These are phyloP conservation scores for Cyphomyrus plagiostoma DNA, from an alignment of 2,113 vertebrate species.

Conservation along the genomic window DNA sequence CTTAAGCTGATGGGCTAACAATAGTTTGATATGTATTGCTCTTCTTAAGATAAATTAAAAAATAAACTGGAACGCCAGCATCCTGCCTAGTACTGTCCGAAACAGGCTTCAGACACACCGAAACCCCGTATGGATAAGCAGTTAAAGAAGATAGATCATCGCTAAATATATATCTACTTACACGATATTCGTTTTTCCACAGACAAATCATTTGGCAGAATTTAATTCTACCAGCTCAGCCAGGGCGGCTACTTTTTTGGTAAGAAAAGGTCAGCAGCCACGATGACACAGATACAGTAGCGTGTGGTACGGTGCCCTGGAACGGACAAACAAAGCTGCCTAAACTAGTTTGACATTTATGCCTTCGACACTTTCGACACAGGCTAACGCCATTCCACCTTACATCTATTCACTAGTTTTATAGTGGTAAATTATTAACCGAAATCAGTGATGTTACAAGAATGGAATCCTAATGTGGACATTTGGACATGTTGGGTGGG, in stretches of 20 bases:
- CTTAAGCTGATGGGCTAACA: neutral
- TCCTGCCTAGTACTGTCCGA: neutral
- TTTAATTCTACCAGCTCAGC: neutral
- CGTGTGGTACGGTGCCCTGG: neutral
- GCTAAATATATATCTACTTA: neutral
- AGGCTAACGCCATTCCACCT: neutral
- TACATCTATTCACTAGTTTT: neutral
- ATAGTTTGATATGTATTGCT: neutral
- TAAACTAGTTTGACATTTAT: neutral
- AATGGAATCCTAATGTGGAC: neutral
- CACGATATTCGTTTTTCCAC: neutral
- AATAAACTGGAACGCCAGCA: neutral
- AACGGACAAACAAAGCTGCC: slow-evolving; percentile 10
- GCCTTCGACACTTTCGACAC: neutral
- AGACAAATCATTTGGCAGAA: neutral
- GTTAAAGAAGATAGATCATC: neutral
- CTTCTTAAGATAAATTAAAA: neutral
- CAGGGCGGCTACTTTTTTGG: no score
- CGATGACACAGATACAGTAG: neutral
- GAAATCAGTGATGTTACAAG: neutral
- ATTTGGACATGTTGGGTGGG: neutral
- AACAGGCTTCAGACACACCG: neutral
- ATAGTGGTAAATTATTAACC: neutral
- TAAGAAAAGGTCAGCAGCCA: neutral
- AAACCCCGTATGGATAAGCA: neutral